Conservation (phyloP, 2,113 vertebrate genomes). For the Pyrgilauda ruficollis region DNA sequence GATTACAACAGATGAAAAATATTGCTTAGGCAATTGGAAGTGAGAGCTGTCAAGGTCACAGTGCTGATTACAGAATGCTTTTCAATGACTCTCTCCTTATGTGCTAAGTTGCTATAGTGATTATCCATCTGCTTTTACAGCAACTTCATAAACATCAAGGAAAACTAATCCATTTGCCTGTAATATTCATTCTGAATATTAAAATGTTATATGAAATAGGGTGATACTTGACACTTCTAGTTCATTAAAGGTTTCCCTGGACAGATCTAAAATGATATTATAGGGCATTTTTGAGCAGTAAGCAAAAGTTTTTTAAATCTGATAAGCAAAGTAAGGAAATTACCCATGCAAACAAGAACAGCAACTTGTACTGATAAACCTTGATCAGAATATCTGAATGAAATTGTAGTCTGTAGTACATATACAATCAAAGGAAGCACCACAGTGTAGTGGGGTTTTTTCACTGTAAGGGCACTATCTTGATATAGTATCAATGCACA, state of each 20-base stretch:
- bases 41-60: conserved; percentile 24
- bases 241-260: conserved; percentile 21
- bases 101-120: conserved; percentile 52
- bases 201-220: conserved; percentile 14
- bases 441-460: not conserved
- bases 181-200: conserved; percentile 48
- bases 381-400: not conserved
- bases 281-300: not conserved
- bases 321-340: not conserved
- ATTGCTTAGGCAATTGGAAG: conserved; percentile 22
- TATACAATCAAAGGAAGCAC: not conserved
- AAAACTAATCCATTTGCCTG: conserved; percentile 47
- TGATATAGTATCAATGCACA: not conserved
- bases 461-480: no score
- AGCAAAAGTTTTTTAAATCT: not conserved
- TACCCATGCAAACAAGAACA: not conserved
- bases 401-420: not conserved
- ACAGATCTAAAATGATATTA: not conserved
- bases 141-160: conserved; percentile 45
- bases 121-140: conserved; percentile 63
- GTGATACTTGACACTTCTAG: not conserved
- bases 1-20: conserved; percentile 44
- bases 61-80: conserved; percentile 44
- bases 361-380: not conserved
- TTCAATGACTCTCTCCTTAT: conserved; percentile 38